Evolutionary conservation across 2,888 invertebrate genomes (phyloP), one percentile per base, ranked within the genome.

Genomic region (Coleophora deauratella): DNA sequence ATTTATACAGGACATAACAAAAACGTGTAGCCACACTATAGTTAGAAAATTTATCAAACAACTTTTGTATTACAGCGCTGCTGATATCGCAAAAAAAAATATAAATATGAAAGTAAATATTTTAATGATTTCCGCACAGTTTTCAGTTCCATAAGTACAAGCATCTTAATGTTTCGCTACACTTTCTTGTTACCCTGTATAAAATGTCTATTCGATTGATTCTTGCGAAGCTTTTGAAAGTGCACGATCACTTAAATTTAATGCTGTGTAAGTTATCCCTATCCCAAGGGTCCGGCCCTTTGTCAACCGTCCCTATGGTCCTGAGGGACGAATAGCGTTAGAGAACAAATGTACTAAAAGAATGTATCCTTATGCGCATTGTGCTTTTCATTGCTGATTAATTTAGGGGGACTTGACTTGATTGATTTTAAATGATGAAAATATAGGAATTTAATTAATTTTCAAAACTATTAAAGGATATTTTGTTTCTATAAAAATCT

Each of bases 181-280:
- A n/a, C n/a, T n/a, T n/a, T n/a, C n/a, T n/a, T n/a, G n/a, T n/a
- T n/a, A n/a, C n/a, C n/a, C n/a, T n/a, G n/a, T n/a, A n/a, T n/a
- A n/a, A n/a, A n/a, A n/a, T n/a, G n/a, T n/a, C n/a, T n/a, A n/a
- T n/a, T n/a, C n/a, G n/a, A n/a, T 45, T 35, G 35, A 44, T 44
- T 42, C 42, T 13, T 33, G 46, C 33, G 45, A 47, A 66, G 75
- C 63, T 75, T 78, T 71, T 66, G 75, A 78, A 75, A 72, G 59
- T 52, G 61, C 55, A 46, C 66, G 73, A 80, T 77, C 82, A 82
- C 81, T 82, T 81, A 76, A 78, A 75, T 74, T 72, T 74, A 81
- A 80, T 78, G 73, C 70, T 60, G 61, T 69, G 72, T 72, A 77
- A 79, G 70, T 78, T 74, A 73, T 72, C 66, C 68, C 42, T 42